Conservation (phyloP, 2,113 vertebrate species). For the Sander lucioperca region DNA sequence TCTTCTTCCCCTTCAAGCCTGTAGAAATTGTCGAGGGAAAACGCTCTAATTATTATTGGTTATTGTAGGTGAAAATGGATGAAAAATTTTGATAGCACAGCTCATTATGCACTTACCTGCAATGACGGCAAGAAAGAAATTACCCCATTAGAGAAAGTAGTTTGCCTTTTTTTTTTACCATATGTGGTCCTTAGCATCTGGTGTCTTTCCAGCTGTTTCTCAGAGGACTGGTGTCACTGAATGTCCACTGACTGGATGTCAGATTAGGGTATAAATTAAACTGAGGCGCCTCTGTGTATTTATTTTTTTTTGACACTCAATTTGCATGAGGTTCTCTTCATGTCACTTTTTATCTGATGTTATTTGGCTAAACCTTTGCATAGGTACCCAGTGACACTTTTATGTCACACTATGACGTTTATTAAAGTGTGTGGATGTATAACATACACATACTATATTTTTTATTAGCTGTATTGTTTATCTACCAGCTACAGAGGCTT, state of each 20-base stretch:
- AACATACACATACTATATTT: neutral
- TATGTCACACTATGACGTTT: conserved; percentile 1
- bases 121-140: conserved; percentile 7
- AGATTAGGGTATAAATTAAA: conserved; percentile 10
- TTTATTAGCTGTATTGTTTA: conserved; percentile 17
- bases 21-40: conserved; percentile 6
- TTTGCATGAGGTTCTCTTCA: conserved; percentile 53
- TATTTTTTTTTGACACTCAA: conserved; percentile 22
- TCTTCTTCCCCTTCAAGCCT: conserved; percentile 1
- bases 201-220: conserved; percentile 28
- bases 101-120: conserved; percentile 48
- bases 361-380: conserved; percentile 56
- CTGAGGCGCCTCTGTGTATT: conserved; percentile 14
- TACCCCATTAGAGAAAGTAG: neutral
- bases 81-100: neutral
- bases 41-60: neutral
- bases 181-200: conserved; percentile 30
- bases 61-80: neutral
- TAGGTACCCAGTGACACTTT: conserved; percentile 27
- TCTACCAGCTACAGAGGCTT: conserved; percentile 14
- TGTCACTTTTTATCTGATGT: conserved; percentile 26
- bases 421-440: neutral
- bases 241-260: conserved; percentile 14
- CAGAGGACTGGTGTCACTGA: conserved; percentile 14
- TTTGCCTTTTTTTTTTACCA: conserved; percentile 3